Evolutionary conservation across 2,888 invertebrate species (phyloP).

Genomic region (Oligia fasciuncula): DNA sequence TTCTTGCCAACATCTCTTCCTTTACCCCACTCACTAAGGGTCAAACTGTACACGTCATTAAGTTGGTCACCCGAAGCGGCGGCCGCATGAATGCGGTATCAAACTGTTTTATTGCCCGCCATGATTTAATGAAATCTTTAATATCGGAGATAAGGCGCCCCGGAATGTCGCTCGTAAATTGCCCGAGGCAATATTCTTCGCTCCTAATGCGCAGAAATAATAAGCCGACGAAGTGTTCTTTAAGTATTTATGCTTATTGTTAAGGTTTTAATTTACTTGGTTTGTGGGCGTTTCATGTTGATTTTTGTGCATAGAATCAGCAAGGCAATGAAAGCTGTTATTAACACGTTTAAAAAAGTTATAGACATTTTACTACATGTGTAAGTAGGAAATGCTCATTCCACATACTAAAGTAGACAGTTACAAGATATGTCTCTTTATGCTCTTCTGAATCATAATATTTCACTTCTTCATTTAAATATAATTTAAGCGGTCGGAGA

Average conservation of each 20-base stretch:
- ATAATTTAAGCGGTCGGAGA: no score
- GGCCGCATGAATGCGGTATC: constrained; percentile 85
- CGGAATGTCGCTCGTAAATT: constrained; percentile 81
- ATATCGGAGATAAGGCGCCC: constrained; percentile 86
- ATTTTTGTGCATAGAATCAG: constrained; percentile 25
- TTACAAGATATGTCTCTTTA: neutral
- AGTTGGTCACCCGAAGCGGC: constrained; percentile 84
- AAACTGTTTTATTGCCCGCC: constrained; percentile 88
- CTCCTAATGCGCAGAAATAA: constrained; percentile 74
- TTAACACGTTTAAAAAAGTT: neutral
- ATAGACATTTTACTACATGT: neutral
- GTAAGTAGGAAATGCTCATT: neutral
- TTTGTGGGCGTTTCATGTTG: constrained; percentile 33
- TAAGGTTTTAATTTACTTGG: constrained; percentile 53
- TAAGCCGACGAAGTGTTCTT: constrained; percentile 58
- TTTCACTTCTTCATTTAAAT: neutral
- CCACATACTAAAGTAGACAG: neutral
- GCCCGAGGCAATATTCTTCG: constrained; percentile 80
- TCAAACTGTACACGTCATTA: constrained; percentile 86
- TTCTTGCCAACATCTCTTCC: constrained; percentile 3
- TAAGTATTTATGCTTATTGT: constrained; percentile 65
- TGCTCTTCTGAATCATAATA: neutral
- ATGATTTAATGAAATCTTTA: constrained; percentile 90
- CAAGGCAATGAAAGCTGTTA: neutral
- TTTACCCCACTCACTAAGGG: constrained; percentile 70